These are phyloP conservation scores for Coluber constrictor DNA, from an alignment of 2,797 vertebrate genomes.

Conservation along the genomic window DNA sequence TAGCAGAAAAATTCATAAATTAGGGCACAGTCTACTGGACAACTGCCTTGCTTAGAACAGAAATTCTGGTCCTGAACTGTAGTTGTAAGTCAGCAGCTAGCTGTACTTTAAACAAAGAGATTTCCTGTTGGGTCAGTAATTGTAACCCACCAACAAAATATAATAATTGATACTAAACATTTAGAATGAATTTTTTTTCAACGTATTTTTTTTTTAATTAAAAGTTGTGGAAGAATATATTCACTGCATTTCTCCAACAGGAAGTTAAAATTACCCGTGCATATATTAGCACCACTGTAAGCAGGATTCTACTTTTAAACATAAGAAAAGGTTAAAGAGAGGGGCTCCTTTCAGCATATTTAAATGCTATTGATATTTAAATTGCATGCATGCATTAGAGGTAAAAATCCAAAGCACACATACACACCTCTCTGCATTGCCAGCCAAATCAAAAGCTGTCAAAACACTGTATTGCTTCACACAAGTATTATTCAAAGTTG, in stretches of 20 bases:
- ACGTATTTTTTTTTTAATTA: constrained; percentile 15
- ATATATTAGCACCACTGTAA: constrained; percentile 46
- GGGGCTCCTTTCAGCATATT: constrained; percentile 14
- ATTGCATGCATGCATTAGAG: background rate
- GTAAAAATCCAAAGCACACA: background rate
- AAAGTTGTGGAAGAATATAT: background rate
- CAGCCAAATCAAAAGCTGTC: constrained; percentile 1
- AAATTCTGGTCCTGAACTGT: too few relatives aligned
- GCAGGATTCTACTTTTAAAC: constrained; percentile 29
- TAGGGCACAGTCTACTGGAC: too few relatives aligned
- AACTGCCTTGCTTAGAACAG: too few relatives aligned
- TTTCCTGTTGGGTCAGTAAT: constrained; percentile 13
- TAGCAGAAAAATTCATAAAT: too few relatives aligned
- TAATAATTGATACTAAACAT: background rate
- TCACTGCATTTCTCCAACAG: background rate
- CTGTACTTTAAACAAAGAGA: constrained; percentile 29
- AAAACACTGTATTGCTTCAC: constrained; percentile 34
- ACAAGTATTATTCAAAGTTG: constrained; percentile 22
- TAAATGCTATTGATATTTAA: constrained; percentile 43
- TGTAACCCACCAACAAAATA: background rate
- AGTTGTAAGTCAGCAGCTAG: too few relatives aligned
- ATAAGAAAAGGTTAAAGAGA: constrained; percentile 20
- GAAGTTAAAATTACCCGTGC: constrained; percentile 20
- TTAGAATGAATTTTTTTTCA: constrained; percentile 36
- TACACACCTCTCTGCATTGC: background rate